Conservation (phyloP, 2,113 vertebrate genomes). For the Sula dactylatra region DNA sequence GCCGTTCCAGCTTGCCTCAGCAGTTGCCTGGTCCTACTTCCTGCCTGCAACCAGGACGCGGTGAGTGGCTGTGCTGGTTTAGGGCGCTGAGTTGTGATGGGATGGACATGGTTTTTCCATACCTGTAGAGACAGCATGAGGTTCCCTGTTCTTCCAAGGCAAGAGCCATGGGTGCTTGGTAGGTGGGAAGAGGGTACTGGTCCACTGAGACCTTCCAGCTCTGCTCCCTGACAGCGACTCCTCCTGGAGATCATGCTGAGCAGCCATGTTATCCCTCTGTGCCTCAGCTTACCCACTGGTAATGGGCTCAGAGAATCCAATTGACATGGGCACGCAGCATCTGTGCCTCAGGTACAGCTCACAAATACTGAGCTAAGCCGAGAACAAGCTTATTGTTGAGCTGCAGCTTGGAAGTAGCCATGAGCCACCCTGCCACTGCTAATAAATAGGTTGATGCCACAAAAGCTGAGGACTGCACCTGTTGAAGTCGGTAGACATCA, state of each 20-base stretch:
- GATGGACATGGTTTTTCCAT: background rate
- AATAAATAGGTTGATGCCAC: background rate
- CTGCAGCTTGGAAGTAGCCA: background rate
- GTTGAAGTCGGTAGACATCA: background rate
- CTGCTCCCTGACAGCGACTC: accelerated
- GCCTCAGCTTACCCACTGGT: background rate
- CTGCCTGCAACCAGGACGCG: background rate
- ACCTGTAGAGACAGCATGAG: background rate
- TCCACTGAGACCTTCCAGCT: background rate
- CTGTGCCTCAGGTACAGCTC: background rate
- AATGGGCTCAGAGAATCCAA: background rate
- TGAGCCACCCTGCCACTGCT: background rate
- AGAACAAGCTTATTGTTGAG: background rate
- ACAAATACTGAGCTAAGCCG: background rate
- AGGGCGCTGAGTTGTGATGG: background rate
- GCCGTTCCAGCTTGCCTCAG: background rate
- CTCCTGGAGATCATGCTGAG: background rate
- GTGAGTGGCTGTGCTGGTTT: background rate
- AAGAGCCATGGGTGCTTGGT: background rate
- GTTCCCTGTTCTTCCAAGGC: background rate
- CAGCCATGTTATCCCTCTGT: background rate
- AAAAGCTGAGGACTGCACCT: background rate
- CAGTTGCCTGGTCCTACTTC: background rate
- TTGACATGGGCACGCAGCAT: background rate
- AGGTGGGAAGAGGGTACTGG: background rate